A percentile compares a stretch with the other conserved stretches of the same genome.
Evolutionary conservation across 2,113 vertebrate species (phyloP).

Genomic region (Anas platyrhynchos): DNA sequence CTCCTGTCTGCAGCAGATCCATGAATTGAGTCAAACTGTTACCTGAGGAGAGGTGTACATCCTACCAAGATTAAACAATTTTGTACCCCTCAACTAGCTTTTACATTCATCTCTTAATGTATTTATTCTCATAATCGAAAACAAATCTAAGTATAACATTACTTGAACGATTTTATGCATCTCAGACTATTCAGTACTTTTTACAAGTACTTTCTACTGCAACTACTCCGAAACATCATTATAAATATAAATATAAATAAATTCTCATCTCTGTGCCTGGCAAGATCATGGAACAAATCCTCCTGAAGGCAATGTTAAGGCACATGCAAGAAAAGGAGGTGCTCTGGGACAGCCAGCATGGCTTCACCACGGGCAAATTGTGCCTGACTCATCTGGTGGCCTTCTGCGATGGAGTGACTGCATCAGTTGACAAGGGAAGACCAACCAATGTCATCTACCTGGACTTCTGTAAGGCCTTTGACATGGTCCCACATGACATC

Average conservation of each 20-base stretch:
- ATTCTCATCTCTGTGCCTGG: no score
- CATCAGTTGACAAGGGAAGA: no score
- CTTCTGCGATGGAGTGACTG: no score
- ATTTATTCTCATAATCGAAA: not conserved
- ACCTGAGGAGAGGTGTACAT: not conserved
- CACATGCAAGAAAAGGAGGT: no score
- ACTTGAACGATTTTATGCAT: not conserved
- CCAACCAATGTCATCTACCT: no score
- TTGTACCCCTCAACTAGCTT: not conserved
- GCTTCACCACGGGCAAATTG: no score
- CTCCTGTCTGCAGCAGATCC: not conserved
- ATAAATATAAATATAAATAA: not conserved
- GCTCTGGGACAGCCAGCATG: no score
- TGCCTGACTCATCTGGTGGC: no score
- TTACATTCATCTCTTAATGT: not conserved
- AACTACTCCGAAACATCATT: not conserved
- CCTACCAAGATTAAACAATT: not conserved
- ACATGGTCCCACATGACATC: no score
- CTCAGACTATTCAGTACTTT: not conserved
- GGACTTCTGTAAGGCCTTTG: no score
- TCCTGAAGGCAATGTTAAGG: no score
- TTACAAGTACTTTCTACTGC: not conserved
- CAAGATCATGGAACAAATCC: no score
- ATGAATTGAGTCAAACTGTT: not conserved
- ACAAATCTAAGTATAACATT: not conserved